Percentiles rank a stretch among this genome's conserved stretches.
phyloP scores from a whole-genome alignment of 2,797 vertebrate species.

The Pangasius larnaudii region DNA sequence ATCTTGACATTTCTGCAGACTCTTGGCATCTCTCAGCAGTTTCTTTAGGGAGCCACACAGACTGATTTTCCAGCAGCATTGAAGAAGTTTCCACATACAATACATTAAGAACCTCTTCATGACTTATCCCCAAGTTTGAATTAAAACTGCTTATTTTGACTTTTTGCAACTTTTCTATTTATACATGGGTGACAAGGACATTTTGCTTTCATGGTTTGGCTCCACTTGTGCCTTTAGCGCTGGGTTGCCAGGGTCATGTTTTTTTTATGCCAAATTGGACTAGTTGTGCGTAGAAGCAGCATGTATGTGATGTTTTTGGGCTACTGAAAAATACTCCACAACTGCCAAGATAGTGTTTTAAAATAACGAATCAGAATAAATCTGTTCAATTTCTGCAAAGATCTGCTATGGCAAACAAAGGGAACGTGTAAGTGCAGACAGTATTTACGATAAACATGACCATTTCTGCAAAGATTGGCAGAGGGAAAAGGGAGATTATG shows the following conservation, averaged over 20 bases:
- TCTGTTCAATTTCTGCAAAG: background rate
- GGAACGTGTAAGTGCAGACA: background rate
- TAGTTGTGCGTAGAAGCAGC: background rate
- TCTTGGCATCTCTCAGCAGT: slow-evolving; percentile 6
- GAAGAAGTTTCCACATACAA: no score
- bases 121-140: slow-evolving; percentile 5
- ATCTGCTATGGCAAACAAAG: background rate
- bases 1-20: slow-evolving; percentile 5
- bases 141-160: background rate
- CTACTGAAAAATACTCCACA: background rate
- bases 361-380: background rate
- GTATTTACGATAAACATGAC: background rate
- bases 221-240: background rate
- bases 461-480: background rate
- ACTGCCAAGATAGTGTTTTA: background rate
- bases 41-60: background rate
- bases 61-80: background rate
- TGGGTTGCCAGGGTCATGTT: background rate
- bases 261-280: background rate
- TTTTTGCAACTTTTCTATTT: background rate
- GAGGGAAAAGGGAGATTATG: background rate
- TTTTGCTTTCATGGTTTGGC: background rate
- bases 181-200: background rate
- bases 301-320: background rate
- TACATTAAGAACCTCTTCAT: background rate